phyloP scores from a whole-genome alignment of 2,888 invertebrate genomes.

The Drepanosiphum platanoidis region DNA sequence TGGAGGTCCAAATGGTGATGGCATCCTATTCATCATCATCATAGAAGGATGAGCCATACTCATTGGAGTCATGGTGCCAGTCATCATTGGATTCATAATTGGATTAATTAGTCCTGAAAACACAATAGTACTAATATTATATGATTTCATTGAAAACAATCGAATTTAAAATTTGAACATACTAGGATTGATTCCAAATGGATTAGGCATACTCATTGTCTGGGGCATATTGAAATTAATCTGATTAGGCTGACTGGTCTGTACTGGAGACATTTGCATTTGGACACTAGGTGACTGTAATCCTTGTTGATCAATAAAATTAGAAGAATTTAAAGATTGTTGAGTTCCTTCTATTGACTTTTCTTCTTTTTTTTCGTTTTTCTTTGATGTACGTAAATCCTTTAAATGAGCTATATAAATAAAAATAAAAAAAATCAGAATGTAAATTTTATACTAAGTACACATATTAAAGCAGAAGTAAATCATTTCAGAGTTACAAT shows the following conservation, averaged over 20 bases:
- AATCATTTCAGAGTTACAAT: no score
- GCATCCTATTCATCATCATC: conserved; percentile 64
- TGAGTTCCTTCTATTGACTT: conserved; percentile 40
- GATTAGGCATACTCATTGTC: conserved; percentile 51
- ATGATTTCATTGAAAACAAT: background rate
- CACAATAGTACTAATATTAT: background rate
- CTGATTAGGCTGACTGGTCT: conserved; percentile 48
- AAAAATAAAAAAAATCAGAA: no score
- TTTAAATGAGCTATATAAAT: conserved; percentile 52
- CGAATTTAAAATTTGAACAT: background rate
- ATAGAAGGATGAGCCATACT: conserved; percentile 54
- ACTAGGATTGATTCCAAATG: conserved; percentile 58
- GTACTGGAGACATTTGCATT: conserved; percentile 60
- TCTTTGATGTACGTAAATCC: conserved; percentile 39
- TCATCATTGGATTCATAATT: conserved; percentile 58
- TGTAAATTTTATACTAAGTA: no score
- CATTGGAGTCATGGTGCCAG: conserved; percentile 50
- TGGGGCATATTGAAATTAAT: conserved; percentile 56
- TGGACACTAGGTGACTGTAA: conserved; percentile 53
- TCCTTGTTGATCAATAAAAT: conserved; percentile 48
- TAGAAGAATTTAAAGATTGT: conserved; percentile 7
- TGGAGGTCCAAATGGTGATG: conserved; percentile 64
- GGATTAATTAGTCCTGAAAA: conserved; percentile 57
- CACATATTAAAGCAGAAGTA: no score
- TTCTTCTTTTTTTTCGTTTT: conserved; percentile 59